Evolutionary conservation across 2,797 vertebrate species (phyloP).

Genomic region (Chaunax sp.): DNA sequence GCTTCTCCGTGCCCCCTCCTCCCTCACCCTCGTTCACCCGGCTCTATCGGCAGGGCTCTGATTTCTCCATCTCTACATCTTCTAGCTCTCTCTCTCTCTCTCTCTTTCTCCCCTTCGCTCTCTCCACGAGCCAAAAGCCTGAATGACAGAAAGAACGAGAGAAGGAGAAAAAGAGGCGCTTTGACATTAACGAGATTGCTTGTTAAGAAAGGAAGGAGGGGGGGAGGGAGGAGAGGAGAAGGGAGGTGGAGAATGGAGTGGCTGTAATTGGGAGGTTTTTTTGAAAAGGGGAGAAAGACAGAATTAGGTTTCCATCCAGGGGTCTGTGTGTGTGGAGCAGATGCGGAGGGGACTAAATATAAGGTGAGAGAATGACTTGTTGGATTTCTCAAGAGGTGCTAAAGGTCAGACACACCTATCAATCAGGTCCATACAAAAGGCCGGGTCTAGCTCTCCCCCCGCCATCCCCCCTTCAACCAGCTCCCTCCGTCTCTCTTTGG

Average conservation of each 20-base stretch:
- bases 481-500: slow-evolving; percentile 33
- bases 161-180: slow-evolving; percentile 50
- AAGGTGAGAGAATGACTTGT: slow-evolving; percentile 76
- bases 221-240: slow-evolving; percentile 39
- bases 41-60: slow-evolving; percentile 63
- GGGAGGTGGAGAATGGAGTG: slow-evolving; percentile 75
- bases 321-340: slow-evolving; percentile 48
- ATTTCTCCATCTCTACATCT: slow-evolving; percentile 63
- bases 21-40: slow-evolving; percentile 44
- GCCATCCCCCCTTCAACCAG: slow-evolving; percentile 2
- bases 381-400: slow-evolving; percentile 71
- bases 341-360: slow-evolving; percentile 56
- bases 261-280: slow-evolving; percentile 85
- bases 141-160: slow-evolving; percentile 65
- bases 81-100: slow-evolving; percentile 11
- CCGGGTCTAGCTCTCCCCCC: slow-evolving; percentile 10
- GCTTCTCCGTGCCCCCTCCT: slow-evolving; percentile 51
- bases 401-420: slow-evolving; percentile 77
- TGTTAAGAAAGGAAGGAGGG: slow-evolving; percentile 73
- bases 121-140: slow-evolving; percentile 53
- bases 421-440: slow-evolving; percentile 68
- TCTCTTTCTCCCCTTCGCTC: slow-evolving; percentile 25
- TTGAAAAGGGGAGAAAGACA: slow-evolving; percentile 81
- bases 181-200: slow-evolving; percentile 82
- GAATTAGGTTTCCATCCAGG: slow-evolving; percentile 82